Base-by-base conservation (phyloP, 1,140 invertebrate species). In the Caenorhabditis remanei region DNA sequence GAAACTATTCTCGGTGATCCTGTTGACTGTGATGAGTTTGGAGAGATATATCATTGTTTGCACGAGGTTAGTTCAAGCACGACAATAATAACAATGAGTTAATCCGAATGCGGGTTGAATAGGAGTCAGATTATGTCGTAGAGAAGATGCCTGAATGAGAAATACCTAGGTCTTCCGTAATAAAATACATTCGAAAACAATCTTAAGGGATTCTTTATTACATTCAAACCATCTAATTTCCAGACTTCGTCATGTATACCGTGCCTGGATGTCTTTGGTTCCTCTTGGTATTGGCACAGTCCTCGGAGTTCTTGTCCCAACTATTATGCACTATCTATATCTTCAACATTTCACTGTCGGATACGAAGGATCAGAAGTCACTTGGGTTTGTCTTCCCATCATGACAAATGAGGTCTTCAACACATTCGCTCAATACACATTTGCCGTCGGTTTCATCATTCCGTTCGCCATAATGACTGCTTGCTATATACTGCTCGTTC, bases 41-140 rank as follows among this genome's bases (percentile, higher is more conserved):
- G 87, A 88, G 55, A 56, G 87, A 83, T 88, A 88, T 67, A 67
- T 88, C 83, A 88, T 88, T 71, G 87, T 88, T 4, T 88, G 87
- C 55, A 88, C 87, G 7, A 50, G 87, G 87, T 88, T 14, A 55
- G 82, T 67, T 82, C 46, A n/a, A 43, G 46, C 55, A 63, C 40
- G 46, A 65, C 13, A 32, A 41, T 16, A 56, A 71, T 24, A 16
- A 11, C 32, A 21, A 43, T 58, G n/a, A 19, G 61, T 40, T 63
- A 63, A 63, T 63, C 61, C 61, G 11, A 24, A 32, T 9, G 21
- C 2, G 24, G 61, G 61, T 63, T 63, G 61, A 21, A 63, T 13
- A 58, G 21, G 56, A 58, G 56, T 32, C 21, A 63, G 61, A 63
- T 63, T 21, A 63, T 63, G 61, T 63, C 61, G 32, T 63, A 1